Base-by-base conservation (phyloP, 2,113 vertebrate genomes). In the mouse (Mus musculus) region DNA sequence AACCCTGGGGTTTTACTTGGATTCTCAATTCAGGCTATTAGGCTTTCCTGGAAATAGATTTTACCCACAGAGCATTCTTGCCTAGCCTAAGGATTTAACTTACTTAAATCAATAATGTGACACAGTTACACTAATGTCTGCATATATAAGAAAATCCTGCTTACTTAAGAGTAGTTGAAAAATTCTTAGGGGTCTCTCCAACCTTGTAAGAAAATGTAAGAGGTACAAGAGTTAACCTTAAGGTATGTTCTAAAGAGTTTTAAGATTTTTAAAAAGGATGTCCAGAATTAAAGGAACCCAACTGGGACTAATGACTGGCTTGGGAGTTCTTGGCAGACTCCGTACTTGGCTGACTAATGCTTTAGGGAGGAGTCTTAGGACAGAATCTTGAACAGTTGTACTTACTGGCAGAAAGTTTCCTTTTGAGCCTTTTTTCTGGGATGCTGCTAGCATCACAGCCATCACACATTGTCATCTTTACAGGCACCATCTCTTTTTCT, bases 101-200 rank as follows among this genome's bases (percentile, higher is more conserved):
- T 95, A 72, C 36, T 95, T 91, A 84, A 95, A 61, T 85, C 11
- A 61, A 22, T 91, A 73, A 22, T 78, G 36, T 24, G n/a, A 65
- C 72, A 22, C 91, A 91, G 59, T 93, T 95, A 46, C 7, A 95
- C 78, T 46, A 94, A 77, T 71, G 76, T 61, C 17, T 82, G 30
- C 67, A 20, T 73, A 36, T 36, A 73, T 36, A 73, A 91, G 52
- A 69, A 77, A 90, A 87, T 94, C 59, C 26, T 78, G 59, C 36
- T 81, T 96, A 87, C 77, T 97, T 90, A 94, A 93, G 24, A 92
- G 19, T 88, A 61, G 36, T 84, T 63, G 42, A 30, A 86, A 49
- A 56, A 49, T 69, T 33, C 5, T 69, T 93, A 84, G 26, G 20
- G 22, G 71, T 89, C 36, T 22, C 24, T 90, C 85, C 20, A 88